These are phyloP conservation scores for Laothoe populi DNA, from an alignment of 2,888 invertebrate species.

Conservation along the genomic window DNA sequence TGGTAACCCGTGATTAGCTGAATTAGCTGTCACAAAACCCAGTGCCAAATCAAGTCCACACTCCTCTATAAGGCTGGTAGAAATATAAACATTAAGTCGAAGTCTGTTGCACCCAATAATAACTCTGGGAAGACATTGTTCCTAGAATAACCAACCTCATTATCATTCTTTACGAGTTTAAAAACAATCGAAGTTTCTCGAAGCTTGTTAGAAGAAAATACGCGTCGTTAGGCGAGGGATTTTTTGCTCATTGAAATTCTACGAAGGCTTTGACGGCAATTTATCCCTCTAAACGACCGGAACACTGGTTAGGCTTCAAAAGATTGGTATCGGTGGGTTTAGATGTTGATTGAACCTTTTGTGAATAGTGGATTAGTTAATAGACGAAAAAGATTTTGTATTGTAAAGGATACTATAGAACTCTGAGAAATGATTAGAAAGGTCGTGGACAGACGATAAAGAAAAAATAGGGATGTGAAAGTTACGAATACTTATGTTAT, in stretches of 20 bases:
- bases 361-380: neutral
- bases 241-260: conserved; percentile 23
- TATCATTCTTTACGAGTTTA: neutral
- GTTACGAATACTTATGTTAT: too few relatives aligned
- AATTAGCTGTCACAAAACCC: too few relatives aligned
- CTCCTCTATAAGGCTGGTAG: too few relatives aligned
- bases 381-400: neutral
- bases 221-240: conserved; percentile 4
- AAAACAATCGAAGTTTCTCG: conserved; percentile 20
- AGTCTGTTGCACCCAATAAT: neutral
- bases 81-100: too few relatives aligned
- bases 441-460: too few relatives aligned
- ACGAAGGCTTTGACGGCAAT: conserved; percentile 17
- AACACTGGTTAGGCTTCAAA: conserved; percentile 46
- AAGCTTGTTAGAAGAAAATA: conserved; percentile 35
- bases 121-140: neutral
- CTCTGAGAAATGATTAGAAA: too few relatives aligned
- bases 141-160: neutral
- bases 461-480: too few relatives aligned
- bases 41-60: too few relatives aligned
- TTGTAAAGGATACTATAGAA: too few relatives aligned
- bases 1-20: too few relatives aligned
- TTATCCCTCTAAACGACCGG: neutral
- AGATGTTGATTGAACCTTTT: neutral
- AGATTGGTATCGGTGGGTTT: conserved; percentile 42